Evolutionary conservation across 2,113 vertebrate species (phyloP), one percentile per base, ranked within the genome.

Genomic region (Rhipidura dahli): DNA sequence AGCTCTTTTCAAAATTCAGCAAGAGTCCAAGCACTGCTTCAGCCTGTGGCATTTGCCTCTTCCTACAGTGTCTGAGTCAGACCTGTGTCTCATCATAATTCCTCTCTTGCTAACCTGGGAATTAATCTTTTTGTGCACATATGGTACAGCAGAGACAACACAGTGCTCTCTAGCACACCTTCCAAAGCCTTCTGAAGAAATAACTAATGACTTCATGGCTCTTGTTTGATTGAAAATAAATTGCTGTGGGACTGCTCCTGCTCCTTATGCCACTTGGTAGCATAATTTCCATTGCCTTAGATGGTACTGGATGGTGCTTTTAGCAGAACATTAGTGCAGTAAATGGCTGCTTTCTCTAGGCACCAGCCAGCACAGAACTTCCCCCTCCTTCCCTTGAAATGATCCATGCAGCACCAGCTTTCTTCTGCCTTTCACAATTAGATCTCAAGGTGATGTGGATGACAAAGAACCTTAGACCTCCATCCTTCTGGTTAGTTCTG

Each of bases 41-140:
- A 87, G 87, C 77, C 94, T 5, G 40, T 79, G 90, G 68, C 83
- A 61, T 93, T 83, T 86, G 72, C 76, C 69, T 86, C 93, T 92
- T 89, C 83, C 83, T 61, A 24, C 95, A 79, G 91, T 31, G 89
- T 39, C 90, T 94, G 94, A 93, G 78, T 95, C 95, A 97, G 91
- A 73, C 70, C 71, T 70, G 80, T 82, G 65, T n/a, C 90, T 97
- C 93, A 86, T 93, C 92, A 70, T 49, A 64, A 89, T 84, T 96
- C 87, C 61, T 45, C 19, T 84, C 92, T 84, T 40, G 69, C 94
- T 86, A 90, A 94, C 84, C 87, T 92, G 89, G 92, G 88, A 93
- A 97, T 96, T 96, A 94, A 96, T 97, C 89, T 90, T 92, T 91
- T 82, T 51, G 71, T 83, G 84, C 87, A 51, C 87, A 94, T 86